Percentiles rank a stretch among this genome's conserved stretches.
These are phyloP conservation scores for Euphydryas editha DNA, from an alignment of 2,888 invertebrate species.

Conservation along the genomic window DNA sequence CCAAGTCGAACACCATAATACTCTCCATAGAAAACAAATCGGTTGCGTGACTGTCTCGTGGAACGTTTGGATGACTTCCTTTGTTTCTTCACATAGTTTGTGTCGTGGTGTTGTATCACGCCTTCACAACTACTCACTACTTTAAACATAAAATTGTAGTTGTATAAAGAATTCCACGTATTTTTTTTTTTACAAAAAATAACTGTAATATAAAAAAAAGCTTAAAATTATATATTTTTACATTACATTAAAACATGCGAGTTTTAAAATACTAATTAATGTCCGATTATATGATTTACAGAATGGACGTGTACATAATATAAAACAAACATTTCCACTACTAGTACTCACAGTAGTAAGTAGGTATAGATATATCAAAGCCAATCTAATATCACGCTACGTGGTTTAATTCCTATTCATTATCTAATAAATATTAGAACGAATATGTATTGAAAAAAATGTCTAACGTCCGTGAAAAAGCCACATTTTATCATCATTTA, in stretches of 20 bases:
- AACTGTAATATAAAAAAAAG: no score
- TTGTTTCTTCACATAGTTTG: slow-evolving; percentile 71
- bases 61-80: slow-evolving; percentile 72
- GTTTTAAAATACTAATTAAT: no score
- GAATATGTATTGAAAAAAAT: slow-evolving; percentile 16
- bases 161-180: slow-evolving; percentile 18
- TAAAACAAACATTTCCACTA: no score
- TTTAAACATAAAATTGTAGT: slow-evolving; percentile 29
- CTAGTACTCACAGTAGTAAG: no score
- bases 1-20: slow-evolving; percentile 20
- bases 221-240: not conserved
- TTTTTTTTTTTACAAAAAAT: not conserved
- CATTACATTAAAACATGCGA: not conserved
- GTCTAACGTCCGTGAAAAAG: slow-evolving; percentile 18
- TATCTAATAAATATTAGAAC: not conserved
- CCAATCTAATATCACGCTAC: not conserved
- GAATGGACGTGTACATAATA: no score
- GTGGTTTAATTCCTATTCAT: not conserved
- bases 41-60: slow-evolving; percentile 74
- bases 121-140: slow-evolving; percentile 34
- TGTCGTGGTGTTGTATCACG: slow-evolving; percentile 50
- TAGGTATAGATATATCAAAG: no score
- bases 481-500: no score
- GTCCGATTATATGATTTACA: no score
- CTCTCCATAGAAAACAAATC: slow-evolving; percentile 34